Percentiles rank a stretch among this genome's conserved stretches.
phyloP scores from a whole-genome alignment of 2,797 vertebrate genomes.

The Otus scops region DNA sequence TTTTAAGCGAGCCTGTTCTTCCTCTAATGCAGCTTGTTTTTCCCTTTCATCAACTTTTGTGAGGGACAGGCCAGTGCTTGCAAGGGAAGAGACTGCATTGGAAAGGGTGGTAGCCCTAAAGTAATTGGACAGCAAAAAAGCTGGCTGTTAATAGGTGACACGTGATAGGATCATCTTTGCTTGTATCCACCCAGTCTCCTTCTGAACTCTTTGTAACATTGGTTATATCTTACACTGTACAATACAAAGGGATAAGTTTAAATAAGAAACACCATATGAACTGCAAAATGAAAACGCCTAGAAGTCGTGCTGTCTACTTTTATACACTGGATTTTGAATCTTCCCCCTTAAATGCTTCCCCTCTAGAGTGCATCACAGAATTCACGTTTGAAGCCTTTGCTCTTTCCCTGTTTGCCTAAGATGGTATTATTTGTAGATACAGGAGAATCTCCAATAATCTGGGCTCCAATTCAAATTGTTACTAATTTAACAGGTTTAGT shows the following conservation, averaged over 20 bases:
- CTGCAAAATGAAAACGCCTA: not conserved
- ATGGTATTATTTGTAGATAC: not conserved
- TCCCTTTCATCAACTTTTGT: slow-evolving; percentile 98
- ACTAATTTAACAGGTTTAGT: not conserved
- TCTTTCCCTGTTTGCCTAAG: not conserved
- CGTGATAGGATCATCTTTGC: not conserved
- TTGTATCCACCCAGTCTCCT: not conserved
- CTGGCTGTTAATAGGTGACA: not conserved
- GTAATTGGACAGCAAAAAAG: slow-evolving; percentile 48
- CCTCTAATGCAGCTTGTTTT: slow-evolving; percentile 97
- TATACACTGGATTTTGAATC: not conserved
- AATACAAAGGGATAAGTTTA: not conserved
- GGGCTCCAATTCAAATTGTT: not conserved
- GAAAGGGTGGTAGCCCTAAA: slow-evolving; percentile 95
- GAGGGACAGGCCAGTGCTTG: slow-evolving; percentile 96
- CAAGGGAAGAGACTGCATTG: slow-evolving; percentile 95
- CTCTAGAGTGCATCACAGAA: not conserved
- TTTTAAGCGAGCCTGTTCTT: slow-evolving; percentile 94
- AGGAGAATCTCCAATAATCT: accelerated
- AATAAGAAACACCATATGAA: not conserved
- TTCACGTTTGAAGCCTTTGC: not conserved
- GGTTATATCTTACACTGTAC: not conserved
- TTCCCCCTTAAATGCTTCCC: not conserved
- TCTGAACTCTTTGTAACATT: not conserved
- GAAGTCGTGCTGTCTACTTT: not conserved